These are phyloP conservation scores for Dunckerocampus dactyliophorus DNA, from an alignment of 2,113 vertebrate species.

Conservation along the genomic window DNA sequence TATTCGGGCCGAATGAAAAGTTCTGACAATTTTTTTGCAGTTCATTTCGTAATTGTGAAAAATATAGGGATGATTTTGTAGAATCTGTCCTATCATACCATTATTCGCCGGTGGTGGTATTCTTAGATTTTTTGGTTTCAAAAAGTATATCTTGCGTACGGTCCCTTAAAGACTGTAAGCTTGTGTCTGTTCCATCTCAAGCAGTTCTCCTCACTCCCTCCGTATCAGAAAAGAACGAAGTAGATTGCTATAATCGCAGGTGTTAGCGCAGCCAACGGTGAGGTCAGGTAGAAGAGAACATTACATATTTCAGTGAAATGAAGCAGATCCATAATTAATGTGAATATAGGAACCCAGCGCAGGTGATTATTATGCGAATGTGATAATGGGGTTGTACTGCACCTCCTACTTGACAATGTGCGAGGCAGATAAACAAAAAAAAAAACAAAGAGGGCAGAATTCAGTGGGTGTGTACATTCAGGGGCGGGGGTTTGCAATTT, in stretches of 20 bases:
- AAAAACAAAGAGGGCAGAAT: slow-evolving; percentile 4
- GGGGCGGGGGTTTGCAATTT: slow-evolving; percentile 29
- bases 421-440: neutral
- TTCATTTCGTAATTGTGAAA: no score
- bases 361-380: slow-evolving; percentile 15
- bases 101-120: no score
- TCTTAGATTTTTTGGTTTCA: no score
- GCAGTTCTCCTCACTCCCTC: neutral
- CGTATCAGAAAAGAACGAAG: slow-evolving; percentile 12
- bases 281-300: slow-evolving; percentile 7
- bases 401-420: neutral
- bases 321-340: slow-evolving; percentile 21
- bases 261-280: neutral
- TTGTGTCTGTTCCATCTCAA: neutral
- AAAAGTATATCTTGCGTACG: no score
- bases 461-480: neutral
- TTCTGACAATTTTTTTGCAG: no score
- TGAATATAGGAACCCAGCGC: slow-evolving; percentile 3
- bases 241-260: slow-evolving; percentile 7
- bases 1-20: no score
- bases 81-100: no score
- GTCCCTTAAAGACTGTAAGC: no score
- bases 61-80: no score
- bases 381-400: neutral
- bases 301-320: slow-evolving; percentile 9